A percentile compares a stretch with the other conserved stretches of the same genome.
phyloP scores from a whole-genome alignment of 1,140 invertebrate species.

The Apis florea region DNA sequence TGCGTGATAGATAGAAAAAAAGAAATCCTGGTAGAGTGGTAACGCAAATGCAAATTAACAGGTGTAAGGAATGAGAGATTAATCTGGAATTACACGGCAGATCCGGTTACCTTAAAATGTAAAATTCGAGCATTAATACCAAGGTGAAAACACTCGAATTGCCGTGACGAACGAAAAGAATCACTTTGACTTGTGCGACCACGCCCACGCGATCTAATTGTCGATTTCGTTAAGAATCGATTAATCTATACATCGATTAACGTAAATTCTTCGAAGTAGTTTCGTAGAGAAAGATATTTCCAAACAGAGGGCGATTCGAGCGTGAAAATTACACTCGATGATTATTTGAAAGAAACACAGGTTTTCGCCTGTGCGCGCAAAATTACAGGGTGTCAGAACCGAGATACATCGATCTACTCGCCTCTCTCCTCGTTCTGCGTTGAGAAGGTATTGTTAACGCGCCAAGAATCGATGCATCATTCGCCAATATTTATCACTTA shows the following conservation, averaged over 20 bases:
- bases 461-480: background rate
- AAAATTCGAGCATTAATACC: background rate
- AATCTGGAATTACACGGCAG: too few relatives aligned
- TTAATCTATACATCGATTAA: background rate
- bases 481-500: too few relatives aligned
- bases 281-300: background rate
- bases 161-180: background rate
- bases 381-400: background rate
- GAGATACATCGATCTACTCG: background rate
- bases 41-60: too few relatives aligned
- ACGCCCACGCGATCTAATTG: constrained; percentile 15
- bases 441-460: background rate
- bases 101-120: too few relatives aligned
- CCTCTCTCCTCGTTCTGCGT: constrained; percentile 8
- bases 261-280: background rate
- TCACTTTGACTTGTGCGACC: background rate
- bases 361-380: too few relatives aligned
- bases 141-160: background rate
- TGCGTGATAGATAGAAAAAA: too few relatives aligned
- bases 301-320: background rate
- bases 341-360: too few relatives aligned
- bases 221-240: constrained; percentile 15
- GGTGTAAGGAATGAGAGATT: too few relatives aligned
- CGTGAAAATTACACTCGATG: background rate
- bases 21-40: too few relatives aligned